phyloP scores from a whole-genome alignment of 2,797 vertebrate species.

The Paramormyrops hopkinsi region DNA sequence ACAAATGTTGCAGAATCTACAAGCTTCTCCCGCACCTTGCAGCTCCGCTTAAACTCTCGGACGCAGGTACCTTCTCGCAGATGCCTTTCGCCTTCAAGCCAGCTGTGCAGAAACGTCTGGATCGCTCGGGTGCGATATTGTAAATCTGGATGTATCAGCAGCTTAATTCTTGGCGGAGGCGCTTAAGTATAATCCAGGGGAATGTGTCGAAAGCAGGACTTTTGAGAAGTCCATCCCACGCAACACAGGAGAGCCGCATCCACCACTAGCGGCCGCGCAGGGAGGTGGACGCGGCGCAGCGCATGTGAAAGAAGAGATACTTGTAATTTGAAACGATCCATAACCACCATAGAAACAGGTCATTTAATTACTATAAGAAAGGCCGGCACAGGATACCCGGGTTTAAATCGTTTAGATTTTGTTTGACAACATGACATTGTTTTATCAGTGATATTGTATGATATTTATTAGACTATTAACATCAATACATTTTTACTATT shows the following conservation, averaged over 20 bases:
- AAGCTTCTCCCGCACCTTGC: conserved; percentile 49
- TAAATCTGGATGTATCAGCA: conserved; percentile 11
- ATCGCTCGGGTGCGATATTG: background rate
- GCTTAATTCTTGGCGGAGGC: conserved; percentile 29
- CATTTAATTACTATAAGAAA: conserved; percentile 58
- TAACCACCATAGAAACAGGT: conserved; percentile 61
- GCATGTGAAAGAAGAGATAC: conserved; percentile 96
- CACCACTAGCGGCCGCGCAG: conserved; percentile 87
- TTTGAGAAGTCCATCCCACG: conserved; percentile 79
- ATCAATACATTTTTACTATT: background rate
- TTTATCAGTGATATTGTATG: background rate
- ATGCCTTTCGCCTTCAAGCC: conserved; percentile 20
- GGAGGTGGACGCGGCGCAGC: conserved; percentile 88
- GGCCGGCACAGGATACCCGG: background rate
- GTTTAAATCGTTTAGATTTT: background rate
- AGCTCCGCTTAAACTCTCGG: conserved; percentile 33
- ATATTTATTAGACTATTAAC: background rate
- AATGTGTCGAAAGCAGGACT: conserved; percentile 45
- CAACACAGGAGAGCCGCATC: conserved; percentile 75
- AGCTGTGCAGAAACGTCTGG: background rate
- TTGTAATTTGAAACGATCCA: conserved; percentile 89
- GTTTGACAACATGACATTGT: background rate
- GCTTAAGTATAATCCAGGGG: conserved; percentile 35
- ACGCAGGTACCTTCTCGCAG: conserved; percentile 30
- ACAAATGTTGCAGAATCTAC: background rate